Evolutionary conservation across 2,797 vertebrate genomes (phyloP).

Genomic region (Gallinago stenura): DNA sequence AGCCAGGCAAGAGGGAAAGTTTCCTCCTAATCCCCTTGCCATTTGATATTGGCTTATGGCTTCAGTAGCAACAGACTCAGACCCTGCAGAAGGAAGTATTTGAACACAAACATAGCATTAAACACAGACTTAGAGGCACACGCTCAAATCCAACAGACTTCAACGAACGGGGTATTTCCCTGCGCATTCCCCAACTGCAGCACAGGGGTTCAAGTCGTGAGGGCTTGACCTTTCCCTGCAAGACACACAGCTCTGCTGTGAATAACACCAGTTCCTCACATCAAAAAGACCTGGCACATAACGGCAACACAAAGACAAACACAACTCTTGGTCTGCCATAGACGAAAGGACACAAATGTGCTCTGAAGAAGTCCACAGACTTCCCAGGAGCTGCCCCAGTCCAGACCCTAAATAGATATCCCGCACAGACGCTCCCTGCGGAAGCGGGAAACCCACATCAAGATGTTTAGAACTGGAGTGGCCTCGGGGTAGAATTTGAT

Average conservation of each 20-base stretch:
- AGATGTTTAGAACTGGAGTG: neutral
- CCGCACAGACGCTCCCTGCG: rapidly evolving
- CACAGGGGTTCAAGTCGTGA: rapidly evolving
- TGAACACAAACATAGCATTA: neutral
- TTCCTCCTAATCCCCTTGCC: neutral
- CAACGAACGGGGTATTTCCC: neutral
- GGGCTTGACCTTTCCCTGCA: neutral
- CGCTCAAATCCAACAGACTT: neutral
- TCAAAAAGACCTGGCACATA: neutral
- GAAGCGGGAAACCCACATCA: neutral
- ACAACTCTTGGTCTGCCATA: neutral
- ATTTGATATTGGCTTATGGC: neutral
- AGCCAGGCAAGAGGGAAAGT: neutral
- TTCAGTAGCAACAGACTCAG: neutral
- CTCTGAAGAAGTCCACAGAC: neutral
- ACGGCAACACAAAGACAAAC: neutral
- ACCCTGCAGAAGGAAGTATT: rapidly evolving
- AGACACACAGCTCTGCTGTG: neutral
- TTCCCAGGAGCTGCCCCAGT: neutral
- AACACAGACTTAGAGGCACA: rapidly evolving
- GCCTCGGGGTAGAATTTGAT: neutral
- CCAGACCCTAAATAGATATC: neutral
- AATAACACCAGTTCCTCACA: neutral
- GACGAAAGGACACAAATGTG: neutral
- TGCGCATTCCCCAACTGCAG: neutral